phyloP scores from a whole-genome alignment of 2,888 invertebrate genomes.

The Ormyrus nitidulus region DNA sequence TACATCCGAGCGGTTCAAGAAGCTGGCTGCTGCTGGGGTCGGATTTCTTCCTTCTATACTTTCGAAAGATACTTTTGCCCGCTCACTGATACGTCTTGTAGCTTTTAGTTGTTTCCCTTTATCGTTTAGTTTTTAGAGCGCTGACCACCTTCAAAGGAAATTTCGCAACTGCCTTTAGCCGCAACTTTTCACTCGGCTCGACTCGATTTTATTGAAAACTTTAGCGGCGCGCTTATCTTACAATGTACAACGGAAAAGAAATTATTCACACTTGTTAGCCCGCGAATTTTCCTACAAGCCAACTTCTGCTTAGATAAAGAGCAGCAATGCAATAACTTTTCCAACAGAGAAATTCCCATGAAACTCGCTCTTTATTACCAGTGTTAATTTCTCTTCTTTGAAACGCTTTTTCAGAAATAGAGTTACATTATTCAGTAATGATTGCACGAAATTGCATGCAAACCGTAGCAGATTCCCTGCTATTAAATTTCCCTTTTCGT shows the following conservation, averaged over 20 bases:
- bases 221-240: background rate
- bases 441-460: no score
- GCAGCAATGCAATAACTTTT: no score
- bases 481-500: no score
- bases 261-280: background rate
- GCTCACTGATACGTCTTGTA: conserved; percentile 34
- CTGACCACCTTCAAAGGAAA: conserved; percentile 13
- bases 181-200: conserved; percentile 15
- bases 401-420: no score
- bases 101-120: conserved; percentile 34
- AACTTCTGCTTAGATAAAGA: no score
- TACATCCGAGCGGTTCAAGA: background rate
- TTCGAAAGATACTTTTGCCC: conserved; percentile 25
- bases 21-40: background rate
- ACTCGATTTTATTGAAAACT: conserved; percentile 16
- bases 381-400: no score
- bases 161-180: conserved; percentile 3
- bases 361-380: background rate
- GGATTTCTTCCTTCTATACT: conserved; percentile 30
- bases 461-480: no score
- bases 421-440: no score
- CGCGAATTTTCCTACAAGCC: no score
- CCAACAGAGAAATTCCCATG: no score
- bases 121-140: conserved; percentile 40
- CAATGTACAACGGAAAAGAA: background rate